Percentiles rank a stretch among this genome's conserved stretches.
phyloP scores from a whole-genome alignment of 2,797 vertebrate genomes.

The Gallinago solitaria region DNA sequence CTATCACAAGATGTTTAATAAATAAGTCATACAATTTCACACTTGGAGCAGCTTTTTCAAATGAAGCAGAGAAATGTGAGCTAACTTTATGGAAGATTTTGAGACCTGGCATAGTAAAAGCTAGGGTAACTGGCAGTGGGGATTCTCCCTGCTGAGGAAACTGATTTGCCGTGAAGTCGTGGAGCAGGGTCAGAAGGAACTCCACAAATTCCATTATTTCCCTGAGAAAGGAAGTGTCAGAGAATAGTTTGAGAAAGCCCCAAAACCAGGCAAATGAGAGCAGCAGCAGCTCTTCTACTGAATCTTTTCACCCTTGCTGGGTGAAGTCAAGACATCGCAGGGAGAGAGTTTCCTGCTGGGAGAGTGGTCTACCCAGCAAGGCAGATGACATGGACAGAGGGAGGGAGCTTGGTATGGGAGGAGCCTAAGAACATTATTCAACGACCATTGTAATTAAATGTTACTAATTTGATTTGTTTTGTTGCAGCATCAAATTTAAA shows the following conservation, averaged over 20 bases:
- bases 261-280: neutral
- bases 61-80: neutral
- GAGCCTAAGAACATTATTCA: neutral
- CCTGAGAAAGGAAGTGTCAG: neutral
- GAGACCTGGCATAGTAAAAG: neutral
- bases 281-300: neutral
- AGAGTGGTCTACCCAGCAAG: neutral
- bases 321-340: neutral
- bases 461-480: neutral
- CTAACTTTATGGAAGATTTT: neutral
- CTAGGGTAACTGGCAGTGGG: neutral
- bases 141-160: neutral
- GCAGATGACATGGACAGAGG: neutral
- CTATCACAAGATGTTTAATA: neutral
- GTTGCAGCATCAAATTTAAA: neutral
- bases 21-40: neutral
- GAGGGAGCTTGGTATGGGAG: neutral
- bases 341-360: neutral
- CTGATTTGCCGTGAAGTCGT: neutral
- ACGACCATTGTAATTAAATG: neutral
- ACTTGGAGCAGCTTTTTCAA: neutral
- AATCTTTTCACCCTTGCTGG: neutral
- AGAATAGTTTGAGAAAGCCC: neutral
- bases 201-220: neutral
- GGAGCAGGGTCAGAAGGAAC: neutral